Evolutionary conservation across 2,113 vertebrate species (phyloP), one percentile per base, ranked within the genome.

Genomic region (Columbina picui): DNA sequence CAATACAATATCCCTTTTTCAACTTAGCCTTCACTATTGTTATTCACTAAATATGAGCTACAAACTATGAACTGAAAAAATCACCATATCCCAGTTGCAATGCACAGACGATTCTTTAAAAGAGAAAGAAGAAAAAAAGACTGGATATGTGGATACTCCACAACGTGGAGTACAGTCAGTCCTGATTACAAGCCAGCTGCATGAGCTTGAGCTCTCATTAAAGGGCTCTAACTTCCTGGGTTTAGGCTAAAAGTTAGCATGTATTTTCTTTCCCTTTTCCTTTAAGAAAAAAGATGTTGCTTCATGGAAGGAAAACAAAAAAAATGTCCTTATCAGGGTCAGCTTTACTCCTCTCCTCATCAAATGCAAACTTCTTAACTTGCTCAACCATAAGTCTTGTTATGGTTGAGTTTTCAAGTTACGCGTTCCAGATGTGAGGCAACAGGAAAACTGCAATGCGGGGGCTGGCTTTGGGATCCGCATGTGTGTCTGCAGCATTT

Each of bases 391-490:
- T 93, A 95, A 94, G 67, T 89, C 83, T 94, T 94, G 78, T 92
- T 96, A 96, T 86, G 94, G 83, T 93, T 87, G 88, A 90, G 76
- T 70, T 87, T 93, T 59, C 34, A 94, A 96, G 79, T 89, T 96
- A 96, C 84, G 90, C 73, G 53, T 96, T 95, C 96, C 96, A 97
- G 94, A 96, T 94, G 92, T 96, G 85, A 95, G 57, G 85, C 88
- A 96, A 94, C 13, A 92, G 79, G 90, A 96, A 96, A 96, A 94
- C 30, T 83, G 79, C 43, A 68, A 74, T 81, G 90, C 14, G 79
- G 88, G 83, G 86, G 88, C 39, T 92, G 88, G 79, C 49, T 71
- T 88, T 81, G 76, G 65, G 88, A 90, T 85, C 68, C 47, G 5
- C 81, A 26, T 83, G 50, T 94, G 63, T 75, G 67, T 92, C 39